Conservation (phyloP, 2,888 invertebrate species). For the Fragum sueziense region DNA sequence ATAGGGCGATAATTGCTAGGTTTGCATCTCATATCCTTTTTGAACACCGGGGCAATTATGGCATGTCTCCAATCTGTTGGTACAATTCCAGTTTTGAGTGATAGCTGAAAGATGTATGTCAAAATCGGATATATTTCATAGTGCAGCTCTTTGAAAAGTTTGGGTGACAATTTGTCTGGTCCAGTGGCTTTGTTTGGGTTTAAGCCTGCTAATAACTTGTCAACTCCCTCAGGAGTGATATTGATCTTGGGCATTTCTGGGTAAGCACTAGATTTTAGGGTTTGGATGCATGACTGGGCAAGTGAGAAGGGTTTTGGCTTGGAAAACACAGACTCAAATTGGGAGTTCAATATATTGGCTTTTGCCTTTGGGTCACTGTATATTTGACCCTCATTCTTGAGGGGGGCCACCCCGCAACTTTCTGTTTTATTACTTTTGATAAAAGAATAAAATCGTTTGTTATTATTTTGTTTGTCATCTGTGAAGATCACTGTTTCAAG, state of each 20-base stretch:
- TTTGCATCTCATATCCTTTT: neutral
- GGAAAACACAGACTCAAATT: slow-evolving; percentile 13
- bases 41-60: neutral
- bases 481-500: neutral
- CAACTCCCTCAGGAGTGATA: neutral
- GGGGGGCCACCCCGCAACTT: neutral
- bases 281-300: neutral
- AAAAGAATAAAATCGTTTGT: neutral
- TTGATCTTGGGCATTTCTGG: neutral
- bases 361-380: neutral
- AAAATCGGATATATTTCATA: neutral
- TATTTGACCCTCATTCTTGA: neutral
- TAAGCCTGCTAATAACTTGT: neutral
- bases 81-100: neutral
- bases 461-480: neutral
- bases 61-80: neutral
- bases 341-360: neutral
- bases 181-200: neutral
- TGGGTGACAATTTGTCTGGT: neutral
- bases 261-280: neutral
- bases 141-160: neutral
- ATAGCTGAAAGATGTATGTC: neutral
- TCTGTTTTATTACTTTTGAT: slow-evolving; percentile 10
- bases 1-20: neutral
- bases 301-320: neutral